A percentile compares a stretch with the other conserved stretches of the same genome.
Evolutionary conservation across 2,113 vertebrate genomes (phyloP).

Genomic region (Sinocyclocheilus anshuiensis): DNA sequence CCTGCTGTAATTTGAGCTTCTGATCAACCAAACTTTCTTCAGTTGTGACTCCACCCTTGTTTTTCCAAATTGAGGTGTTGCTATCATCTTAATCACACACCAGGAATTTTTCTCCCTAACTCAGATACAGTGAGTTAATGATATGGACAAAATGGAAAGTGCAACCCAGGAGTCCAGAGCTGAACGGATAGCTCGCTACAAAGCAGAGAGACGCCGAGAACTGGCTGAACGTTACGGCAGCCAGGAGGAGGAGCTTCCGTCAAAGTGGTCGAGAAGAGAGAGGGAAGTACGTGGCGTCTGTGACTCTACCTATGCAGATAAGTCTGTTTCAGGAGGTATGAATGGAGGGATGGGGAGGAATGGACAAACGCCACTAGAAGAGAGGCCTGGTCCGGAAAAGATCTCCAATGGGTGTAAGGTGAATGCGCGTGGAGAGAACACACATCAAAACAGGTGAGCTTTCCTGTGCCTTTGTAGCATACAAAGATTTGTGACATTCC

Average conservation of each 20-base stretch:
- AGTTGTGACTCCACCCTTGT: slow-evolving; percentile 28
- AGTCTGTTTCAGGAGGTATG: slow-evolving; percentile 27
- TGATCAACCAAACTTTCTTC: slow-evolving; percentile 31
- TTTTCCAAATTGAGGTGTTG: neutral
- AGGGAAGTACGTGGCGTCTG: slow-evolving; percentile 44
- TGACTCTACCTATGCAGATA: slow-evolving; percentile 35
- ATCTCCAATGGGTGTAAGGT: slow-evolving; percentile 68
- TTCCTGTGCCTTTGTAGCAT: neutral
- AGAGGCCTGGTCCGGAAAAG: slow-evolving; percentile 10
- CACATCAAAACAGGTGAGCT: slow-evolving; percentile 67
- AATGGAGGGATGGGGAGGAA: slow-evolving; percentile 56
- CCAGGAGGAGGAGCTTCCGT: slow-evolving; percentile 71
- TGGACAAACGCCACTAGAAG: neutral
- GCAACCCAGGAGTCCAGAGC: slow-evolving; percentile 71
- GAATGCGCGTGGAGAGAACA: slow-evolving; percentile 52
- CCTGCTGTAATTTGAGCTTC: slow-evolving; percentile 13
- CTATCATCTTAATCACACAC: neutral
- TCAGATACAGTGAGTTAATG: slow-evolving; percentile 10
- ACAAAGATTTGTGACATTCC: neutral
- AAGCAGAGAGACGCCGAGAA: slow-evolving; percentile 76
- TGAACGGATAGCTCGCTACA: slow-evolving; percentile 78
- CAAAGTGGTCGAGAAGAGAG: slow-evolving; percentile 71
- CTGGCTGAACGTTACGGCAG: slow-evolving; percentile 71
- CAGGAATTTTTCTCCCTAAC: neutral
- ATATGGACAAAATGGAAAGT: slow-evolving; percentile 68